A percentile compares a stretch with the other conserved stretches of the same genome.
Conservation (phyloP, 1,140 invertebrate genomes). For the Temnothorax nylanderi region DNA sequence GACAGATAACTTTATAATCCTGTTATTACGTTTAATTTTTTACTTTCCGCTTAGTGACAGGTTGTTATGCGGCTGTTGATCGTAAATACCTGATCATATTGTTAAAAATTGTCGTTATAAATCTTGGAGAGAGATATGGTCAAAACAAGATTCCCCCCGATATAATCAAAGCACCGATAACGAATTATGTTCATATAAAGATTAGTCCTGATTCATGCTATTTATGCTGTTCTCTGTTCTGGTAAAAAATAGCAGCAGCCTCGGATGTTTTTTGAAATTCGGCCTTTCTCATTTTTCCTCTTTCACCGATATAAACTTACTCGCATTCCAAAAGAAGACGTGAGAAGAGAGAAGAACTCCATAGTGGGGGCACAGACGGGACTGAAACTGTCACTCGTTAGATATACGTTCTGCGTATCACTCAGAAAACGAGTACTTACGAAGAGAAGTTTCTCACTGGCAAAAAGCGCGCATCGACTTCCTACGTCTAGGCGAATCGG, state of each 20-base stretch:
- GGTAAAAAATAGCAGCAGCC: neutral
- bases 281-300: constrained; percentile 2
- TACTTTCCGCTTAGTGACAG: neutral
- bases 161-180: neutral
- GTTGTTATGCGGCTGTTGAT: constrained; percentile 39
- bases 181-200: neutral
- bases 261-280: neutral
- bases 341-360: neutral
- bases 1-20: constrained; percentile 14
- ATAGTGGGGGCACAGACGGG: neutral
- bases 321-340: constrained; percentile 24
- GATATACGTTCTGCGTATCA: constrained; percentile 35
- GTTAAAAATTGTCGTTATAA: neutral
- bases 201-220: neutral
- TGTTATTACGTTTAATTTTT: neutral
- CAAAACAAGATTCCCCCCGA: neutral
- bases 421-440: constrained; percentile 53
- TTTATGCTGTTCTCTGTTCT: neutral
- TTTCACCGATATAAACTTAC: constrained; percentile 16
- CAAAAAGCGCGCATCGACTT: constrained; percentile 63
- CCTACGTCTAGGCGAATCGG: constrained; percentile 51
- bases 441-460: constrained; percentile 52
- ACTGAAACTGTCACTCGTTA: constrained; percentile 65
- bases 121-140: neutral
- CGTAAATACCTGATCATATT: constrained; percentile 27